Evolutionary conservation across 2,888 invertebrate genomes (phyloP), one percentile per base, ranked within the genome.

Genomic region (Cactoblastis cactorum): DNA sequence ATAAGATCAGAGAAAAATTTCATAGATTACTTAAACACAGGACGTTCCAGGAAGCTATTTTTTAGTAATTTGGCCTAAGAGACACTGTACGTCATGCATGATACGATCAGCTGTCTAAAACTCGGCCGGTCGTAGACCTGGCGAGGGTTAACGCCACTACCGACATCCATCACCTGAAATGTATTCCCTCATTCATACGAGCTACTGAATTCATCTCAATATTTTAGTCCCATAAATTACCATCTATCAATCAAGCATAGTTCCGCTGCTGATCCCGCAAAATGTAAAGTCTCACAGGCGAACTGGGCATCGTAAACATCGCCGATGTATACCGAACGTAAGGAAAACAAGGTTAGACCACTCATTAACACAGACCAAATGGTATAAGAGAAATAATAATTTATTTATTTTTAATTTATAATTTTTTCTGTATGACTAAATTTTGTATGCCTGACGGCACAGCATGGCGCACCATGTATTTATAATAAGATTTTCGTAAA

Each of bases 91-190:
- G 67, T 70, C 65, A 70, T 57, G 61, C 41, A 55, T 55, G 57
- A 43, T 22, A 22, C 74, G 83, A 84, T 86, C 87, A 87, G 86
- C 85, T 88, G 86, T 65, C 63, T 66, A 69, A 71, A 83, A 81
- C 79, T 85, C 79, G 85, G 85, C 69, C 83, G 88, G 87, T 86
- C 87, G 72, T 61, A 80, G 84, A 82, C 86, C 83, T 69, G 61
- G 58, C 28, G 4, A 53, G 76, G 86, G 80, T 84, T 71, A 84
- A 83, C 71, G 83, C 57, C 69, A 80, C 71, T 59, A 18, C 19
- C 28, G n/a, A 1, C 69, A 77, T 74, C 70, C 73, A 76, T 77
- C 83, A 83, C 78, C 79, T 83, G 79, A 85, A 83, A 78, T 80
- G 77, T 80, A 56, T 52, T 49, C 53, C 74, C 70, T 74, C 76